phyloP scores from a whole-genome alignment of 30 jellyfish, hydroid and myxozoan species.

The Cassiopea andromeda region DNA sequence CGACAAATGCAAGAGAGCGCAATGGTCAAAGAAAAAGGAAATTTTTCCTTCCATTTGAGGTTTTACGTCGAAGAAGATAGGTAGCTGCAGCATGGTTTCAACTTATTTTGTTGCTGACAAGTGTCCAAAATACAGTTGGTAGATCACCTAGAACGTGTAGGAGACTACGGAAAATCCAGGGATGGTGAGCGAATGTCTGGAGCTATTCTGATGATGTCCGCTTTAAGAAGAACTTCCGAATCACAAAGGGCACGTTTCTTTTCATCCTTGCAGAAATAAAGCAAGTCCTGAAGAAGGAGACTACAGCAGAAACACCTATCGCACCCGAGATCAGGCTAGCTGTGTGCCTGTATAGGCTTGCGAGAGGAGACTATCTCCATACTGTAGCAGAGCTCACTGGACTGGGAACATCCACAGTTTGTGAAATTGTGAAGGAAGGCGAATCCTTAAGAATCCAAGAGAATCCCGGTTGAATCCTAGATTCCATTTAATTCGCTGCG shows the following conservation, averaged over 20 bases:
- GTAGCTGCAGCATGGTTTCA: background rate
- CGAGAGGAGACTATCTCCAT: slow-evolving; percentile 4
- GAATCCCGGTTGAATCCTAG: too few relatives aligned
- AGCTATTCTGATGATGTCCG: background rate
- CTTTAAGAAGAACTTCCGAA: background rate
- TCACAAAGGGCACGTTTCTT: background rate
- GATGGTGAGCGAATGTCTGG: background rate
- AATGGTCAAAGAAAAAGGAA: too few relatives aligned
- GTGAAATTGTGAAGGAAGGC: background rate
- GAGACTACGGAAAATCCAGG: background rate
- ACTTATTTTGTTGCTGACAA: background rate
- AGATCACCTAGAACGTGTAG: background rate
- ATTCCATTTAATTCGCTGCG: too few relatives aligned
- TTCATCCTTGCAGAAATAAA: background rate
- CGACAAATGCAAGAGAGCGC: too few relatives aligned
- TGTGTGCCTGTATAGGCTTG: slow-evolving; percentile 7
- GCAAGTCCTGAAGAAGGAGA: background rate
- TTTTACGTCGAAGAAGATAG: too few relatives aligned
- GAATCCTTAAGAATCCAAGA: too few relatives aligned
- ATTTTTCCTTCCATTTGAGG: too few relatives aligned
- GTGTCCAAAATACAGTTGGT: background rate
- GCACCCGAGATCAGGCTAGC: background rate
- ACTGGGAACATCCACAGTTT: background rate
- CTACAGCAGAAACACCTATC: background rate
- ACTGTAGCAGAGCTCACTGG: background rate